Conservation (phyloP, 2,888 invertebrate species). For the Acrobeloides nanus region DNA sequence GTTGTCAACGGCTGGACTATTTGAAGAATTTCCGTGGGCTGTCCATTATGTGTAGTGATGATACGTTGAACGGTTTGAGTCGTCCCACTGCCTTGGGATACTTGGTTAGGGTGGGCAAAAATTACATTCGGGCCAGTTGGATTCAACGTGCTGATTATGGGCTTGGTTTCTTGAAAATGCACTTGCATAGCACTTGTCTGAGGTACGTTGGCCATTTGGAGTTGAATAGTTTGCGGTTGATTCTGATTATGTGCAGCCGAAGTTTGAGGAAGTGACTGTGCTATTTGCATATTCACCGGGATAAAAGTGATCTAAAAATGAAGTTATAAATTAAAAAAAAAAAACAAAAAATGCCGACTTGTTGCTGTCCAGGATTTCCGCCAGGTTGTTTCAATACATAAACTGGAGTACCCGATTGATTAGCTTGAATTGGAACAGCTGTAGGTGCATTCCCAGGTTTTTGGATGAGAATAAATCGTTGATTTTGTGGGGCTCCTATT, state of each 20-base stretch:
- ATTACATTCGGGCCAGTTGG: too few species aligned
- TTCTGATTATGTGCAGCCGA: neutral
- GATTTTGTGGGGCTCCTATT: too few species aligned
- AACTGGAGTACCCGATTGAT: too few species aligned
- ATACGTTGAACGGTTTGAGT: too few species aligned
- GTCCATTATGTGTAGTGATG: too few species aligned
- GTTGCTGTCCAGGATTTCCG: neutral
- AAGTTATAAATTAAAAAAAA: too few species aligned
- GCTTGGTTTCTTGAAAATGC: neutral
- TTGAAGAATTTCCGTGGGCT: slow-evolving; percentile 6
- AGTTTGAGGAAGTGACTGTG: neutral
- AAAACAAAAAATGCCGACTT: too few species aligned
- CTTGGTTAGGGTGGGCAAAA: too few species aligned
- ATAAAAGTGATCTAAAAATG: neutral
- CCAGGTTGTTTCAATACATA: neutral
- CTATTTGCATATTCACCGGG: neutral
- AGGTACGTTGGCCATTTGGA: neutral
- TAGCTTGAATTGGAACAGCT: neutral
- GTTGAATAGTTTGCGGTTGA: neutral
- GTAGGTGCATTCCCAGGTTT: neutral
- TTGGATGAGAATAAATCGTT: too few species aligned
- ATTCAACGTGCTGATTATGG: slow-evolving; percentile 5
- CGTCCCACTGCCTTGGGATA: too few species aligned
- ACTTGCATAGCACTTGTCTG: neutral
- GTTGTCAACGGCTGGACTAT: slow-evolving; percentile 13